Percentiles rank a stretch among this genome's conserved stretches.
These are phyloP conservation scores for Dysdera silvatica DNA, from an alignment of 1,140 invertebrate genomes.

Conservation along the genomic window DNA sequence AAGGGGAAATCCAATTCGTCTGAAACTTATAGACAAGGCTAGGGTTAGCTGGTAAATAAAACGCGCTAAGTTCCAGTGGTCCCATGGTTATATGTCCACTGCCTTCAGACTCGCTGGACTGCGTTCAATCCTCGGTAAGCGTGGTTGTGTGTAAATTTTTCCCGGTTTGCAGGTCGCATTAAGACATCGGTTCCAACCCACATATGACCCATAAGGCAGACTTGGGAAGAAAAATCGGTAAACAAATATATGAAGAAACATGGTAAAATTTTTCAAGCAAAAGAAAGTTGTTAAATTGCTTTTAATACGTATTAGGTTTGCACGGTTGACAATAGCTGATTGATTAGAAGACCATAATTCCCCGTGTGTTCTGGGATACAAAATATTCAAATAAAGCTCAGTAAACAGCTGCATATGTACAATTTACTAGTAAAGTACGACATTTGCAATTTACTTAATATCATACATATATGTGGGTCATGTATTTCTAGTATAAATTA, in stretches of 20 bases:
- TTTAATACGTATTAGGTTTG: too few species aligned
- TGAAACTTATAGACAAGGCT: not conserved
- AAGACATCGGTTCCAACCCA: not conserved
- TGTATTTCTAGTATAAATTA: too few species aligned
- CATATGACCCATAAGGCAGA: not conserved
- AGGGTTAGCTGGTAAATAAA: constrained; percentile 18
- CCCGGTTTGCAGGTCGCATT: constrained; percentile 15
- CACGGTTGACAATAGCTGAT: too few species aligned
- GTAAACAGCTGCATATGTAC: too few species aligned
- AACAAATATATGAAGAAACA: not conserved
- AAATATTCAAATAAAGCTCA: too few species aligned
- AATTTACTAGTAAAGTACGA: too few species aligned
- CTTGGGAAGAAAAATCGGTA: not conserved
- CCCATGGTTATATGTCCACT: not conserved
- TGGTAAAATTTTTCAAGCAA: too few species aligned
- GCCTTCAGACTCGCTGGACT: constrained; percentile 9
- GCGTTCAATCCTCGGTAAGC: constrained; percentile 18
- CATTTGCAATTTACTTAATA: too few species aligned
- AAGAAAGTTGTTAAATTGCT: too few species aligned
- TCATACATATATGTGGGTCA: too few species aligned
- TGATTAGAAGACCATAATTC: too few species aligned
- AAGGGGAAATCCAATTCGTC: not conserved
- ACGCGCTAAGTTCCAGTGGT: constrained; percentile 11
- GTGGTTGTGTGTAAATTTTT: not conserved
- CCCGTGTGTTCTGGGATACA: too few species aligned